Evolutionary conservation across 92 coral and sea anemone species (phyloP), one percentile per base, ranked within the genome.

Genomic region (Paragorgia papillata): DNA sequence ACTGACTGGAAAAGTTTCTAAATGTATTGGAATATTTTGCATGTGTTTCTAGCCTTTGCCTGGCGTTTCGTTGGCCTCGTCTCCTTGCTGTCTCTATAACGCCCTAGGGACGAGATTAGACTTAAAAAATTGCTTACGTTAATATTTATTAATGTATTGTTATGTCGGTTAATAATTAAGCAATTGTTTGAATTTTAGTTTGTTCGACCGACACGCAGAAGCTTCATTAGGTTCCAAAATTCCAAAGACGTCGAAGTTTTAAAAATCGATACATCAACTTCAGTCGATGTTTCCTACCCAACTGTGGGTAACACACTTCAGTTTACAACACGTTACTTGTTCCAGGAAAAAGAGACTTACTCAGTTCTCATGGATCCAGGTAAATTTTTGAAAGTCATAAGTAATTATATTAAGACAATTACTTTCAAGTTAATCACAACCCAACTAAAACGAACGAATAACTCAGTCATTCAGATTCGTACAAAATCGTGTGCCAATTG

Each of bases 331-430:
- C 49, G 77, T 34, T 82, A 74, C 46, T 56, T 39, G 12, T 89
- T 89, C 30, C 57, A 75, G 21, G 93, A 89, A 81, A 89, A 79
- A 63, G 88, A 80, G 39, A 87, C 79, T 3, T 89, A 89, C 74
- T 89, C 83, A 59, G 44, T 89, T 0, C 60, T 82, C 1, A 67
- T 89, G 85, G 93, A 89, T 37, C 93, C 88, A 79, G 93, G 93
- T 86, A 22, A 9, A 0, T 30, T 29, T 31, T 15, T 66, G 32
- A 13, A 29, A 28, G 9, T 31, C 18, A 9, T n/a, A 37, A 61
- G 18, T 13, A 29, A 54, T 24, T 29, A 12, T 30, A 32, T 65
- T 2, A 34, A 27, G n/a, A 65, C 43, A 13, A 18, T 18, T 9
- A 3, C 21, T 40, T 53, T 75, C 35, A 19, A 2, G 75, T 39